Evolutionary conservation across 2,888 invertebrate genomes (phyloP).

Genomic region (Troides oblongomaculatus): DNA sequence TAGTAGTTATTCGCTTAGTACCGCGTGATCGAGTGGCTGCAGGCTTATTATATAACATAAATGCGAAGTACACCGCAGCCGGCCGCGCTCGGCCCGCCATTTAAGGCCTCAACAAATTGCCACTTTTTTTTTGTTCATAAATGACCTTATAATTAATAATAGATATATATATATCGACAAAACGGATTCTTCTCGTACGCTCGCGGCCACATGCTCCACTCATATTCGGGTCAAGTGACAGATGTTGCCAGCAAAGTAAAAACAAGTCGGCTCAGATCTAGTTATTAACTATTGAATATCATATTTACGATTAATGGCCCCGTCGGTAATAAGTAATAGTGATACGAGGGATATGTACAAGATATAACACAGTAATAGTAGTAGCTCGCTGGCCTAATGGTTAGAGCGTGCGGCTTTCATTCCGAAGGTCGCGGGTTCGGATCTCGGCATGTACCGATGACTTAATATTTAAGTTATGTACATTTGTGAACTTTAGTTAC

Average conservation of each 20-base stretch:
- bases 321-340: slow-evolving; percentile 18
- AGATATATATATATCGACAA: slow-evolving; percentile 11
- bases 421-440: too few species aligned
- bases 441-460: too few species aligned
- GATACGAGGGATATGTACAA: too few species aligned
- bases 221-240: slow-evolving; percentile 48
- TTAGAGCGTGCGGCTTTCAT: too few species aligned
- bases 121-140: slow-evolving; percentile 17
- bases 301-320: slow-evolving; percentile 20
- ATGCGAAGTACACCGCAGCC: slow-evolving; percentile 6
- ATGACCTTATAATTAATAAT: slow-evolving; percentile 19
- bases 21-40: too few species aligned
- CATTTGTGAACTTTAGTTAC: too few species aligned
- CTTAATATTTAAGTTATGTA: too few species aligned
- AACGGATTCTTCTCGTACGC: slow-evolving; percentile 18
- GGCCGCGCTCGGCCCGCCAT: slow-evolving; percentile 8
- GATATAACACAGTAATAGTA: too few species aligned
- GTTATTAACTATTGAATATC: slow-evolving; percentile 25
- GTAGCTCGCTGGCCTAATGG: too few species aligned
- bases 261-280: slow-evolving; percentile 30
- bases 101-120: slow-evolving; percentile 19
- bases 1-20: too few species aligned
- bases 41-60: background rate
- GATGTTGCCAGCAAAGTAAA: slow-evolving; percentile 37
- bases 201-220: slow-evolving; percentile 10